These are phyloP conservation scores for Cetoscarus ocellatus DNA, from an alignment of 2,797 vertebrate species.

Conservation along the genomic window DNA sequence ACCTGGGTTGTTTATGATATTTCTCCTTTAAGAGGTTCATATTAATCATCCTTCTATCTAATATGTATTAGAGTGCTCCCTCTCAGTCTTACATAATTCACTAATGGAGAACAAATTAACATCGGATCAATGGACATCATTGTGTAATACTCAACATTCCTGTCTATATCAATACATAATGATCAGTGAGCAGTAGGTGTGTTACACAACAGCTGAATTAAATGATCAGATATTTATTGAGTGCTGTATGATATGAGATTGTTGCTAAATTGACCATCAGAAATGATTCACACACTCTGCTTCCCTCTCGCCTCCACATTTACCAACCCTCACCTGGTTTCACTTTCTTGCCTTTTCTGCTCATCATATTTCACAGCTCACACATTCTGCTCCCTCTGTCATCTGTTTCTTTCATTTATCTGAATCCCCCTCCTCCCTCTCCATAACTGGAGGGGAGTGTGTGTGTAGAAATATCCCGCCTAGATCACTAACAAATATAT, in stretches of 20 bases:
- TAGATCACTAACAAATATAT: constrained; percentile 44
- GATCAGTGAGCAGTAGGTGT: constrained; percentile 34
- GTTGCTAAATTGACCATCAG: constrained; percentile 15
- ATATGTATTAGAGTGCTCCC: background rate
- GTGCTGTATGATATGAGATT: constrained; percentile 6
- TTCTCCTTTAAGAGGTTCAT: background rate
- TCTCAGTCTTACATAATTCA: constrained; percentile 47
- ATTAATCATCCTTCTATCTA: background rate
- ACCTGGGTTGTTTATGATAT: too few species aligned
- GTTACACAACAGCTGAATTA: constrained; percentile 44
- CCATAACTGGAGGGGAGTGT: constrained; percentile 35
- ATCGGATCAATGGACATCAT: constrained; percentile 55
- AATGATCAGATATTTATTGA: constrained; percentile 17
- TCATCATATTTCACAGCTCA: background rate
- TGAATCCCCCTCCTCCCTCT: constrained; percentile 12
- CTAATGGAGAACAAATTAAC: constrained; percentile 51
- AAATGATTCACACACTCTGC: constrained; percentile 1
- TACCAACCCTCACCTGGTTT: background rate
- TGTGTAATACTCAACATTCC: constrained; percentile 57
- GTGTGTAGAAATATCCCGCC: constrained; percentile 32
- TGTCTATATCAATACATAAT: constrained; percentile 49
- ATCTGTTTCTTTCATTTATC: constrained; percentile 58
- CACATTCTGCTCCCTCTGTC: constrained; percentile 24
- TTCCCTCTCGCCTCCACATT: background rate
- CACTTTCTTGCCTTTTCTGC: background rate